Evolutionary conservation across 2,888 invertebrate species (phyloP).

Genomic region (Nephrocerus scutellatus): DNA sequence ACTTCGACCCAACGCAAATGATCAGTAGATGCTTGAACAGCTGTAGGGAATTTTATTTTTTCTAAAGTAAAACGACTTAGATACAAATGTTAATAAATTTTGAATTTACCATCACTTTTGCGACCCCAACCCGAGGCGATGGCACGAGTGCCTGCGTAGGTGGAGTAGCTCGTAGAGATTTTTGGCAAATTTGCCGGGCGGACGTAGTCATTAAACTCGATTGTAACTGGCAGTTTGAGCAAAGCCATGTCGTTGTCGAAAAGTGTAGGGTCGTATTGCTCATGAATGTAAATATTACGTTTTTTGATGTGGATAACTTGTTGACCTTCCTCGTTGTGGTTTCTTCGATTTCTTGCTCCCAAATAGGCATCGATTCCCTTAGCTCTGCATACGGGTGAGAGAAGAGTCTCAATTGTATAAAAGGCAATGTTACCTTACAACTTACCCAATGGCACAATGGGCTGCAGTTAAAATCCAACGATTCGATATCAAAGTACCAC

Average conservation of each 20-base stretch:
- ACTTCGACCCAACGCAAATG: constrained; percentile 28
- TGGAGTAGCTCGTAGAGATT: constrained; percentile 17
- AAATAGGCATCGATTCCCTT: constrained; percentile 35
- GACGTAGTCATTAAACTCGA: constrained; percentile 37
- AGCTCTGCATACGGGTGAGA: too few relatives aligned
- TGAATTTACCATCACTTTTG: constrained; percentile 29
- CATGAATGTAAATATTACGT: constrained; percentile 39
- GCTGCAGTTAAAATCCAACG: constrained; percentile 41
- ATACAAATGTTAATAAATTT: not conserved
- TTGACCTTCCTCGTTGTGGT: constrained; percentile 29
- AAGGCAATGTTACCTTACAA: constrained; percentile 18
- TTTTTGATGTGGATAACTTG: constrained; percentile 28
- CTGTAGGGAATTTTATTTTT: too few relatives aligned
- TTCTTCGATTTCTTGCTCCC: constrained; percentile 33
- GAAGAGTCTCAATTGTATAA: too few relatives aligned
- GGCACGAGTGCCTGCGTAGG: constrained; percentile 27
- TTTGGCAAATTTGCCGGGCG: constrained; percentile 32
- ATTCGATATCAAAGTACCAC: constrained; percentile 37
- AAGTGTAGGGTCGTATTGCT: constrained; percentile 34
- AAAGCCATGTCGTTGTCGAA: constrained; percentile 48
- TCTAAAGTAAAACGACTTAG: too few relatives aligned
- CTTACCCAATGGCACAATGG: constrained; percentile 37
- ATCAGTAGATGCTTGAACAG: constrained; percentile 28
- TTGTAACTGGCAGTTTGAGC: constrained; percentile 41
- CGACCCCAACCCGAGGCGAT: constrained; percentile 41